Percentiles rank a stretch among this genome's conserved stretches.
These are phyloP conservation scores for Pantala flavescens DNA, from an alignment of 1,140 invertebrate genomes.

Conservation along the genomic window DNA sequence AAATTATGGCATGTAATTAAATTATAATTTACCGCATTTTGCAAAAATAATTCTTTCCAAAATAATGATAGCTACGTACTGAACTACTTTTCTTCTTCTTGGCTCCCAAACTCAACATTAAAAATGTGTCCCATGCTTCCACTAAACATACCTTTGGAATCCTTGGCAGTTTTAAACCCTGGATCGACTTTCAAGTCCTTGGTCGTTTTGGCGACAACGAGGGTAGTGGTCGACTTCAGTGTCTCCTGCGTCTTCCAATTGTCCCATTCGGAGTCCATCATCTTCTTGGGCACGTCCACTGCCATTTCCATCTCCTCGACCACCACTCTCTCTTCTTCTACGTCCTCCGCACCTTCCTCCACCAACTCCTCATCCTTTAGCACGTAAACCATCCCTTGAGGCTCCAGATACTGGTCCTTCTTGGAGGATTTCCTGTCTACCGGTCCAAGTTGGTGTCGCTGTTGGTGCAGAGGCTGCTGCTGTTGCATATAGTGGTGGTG, in stretches of 20 bases:
- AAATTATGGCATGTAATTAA: too few species aligned
- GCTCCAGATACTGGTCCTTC: not conserved
- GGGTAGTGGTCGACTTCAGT: not conserved
- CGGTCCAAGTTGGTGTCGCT: not conserved
- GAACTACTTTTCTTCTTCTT: too few species aligned
- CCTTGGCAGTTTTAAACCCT: too few species aligned
- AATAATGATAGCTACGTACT: too few species aligned
- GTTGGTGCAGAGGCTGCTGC: not conserved
- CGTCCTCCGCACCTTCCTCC: not conserved
- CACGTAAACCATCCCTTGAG: not conserved
- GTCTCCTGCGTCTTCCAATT: constrained; percentile 4
- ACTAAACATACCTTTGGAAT: too few species aligned
- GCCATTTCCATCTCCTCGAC: not conserved
- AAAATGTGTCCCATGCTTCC: too few species aligned
- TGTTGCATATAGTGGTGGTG: not conserved
- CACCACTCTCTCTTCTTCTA: not conserved
- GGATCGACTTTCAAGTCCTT: too few species aligned
- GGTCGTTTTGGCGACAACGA: not conserved
- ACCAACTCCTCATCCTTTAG: not conserved
- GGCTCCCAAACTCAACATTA: too few species aligned
- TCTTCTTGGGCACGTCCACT: not conserved
- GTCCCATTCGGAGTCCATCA: not conserved
- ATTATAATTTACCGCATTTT: too few species aligned
- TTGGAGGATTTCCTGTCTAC: not conserved
- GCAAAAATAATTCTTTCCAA: too few species aligned